Base-by-base conservation (phyloP, 2,113 vertebrate species). In the Mastomys coucha region DNA sequence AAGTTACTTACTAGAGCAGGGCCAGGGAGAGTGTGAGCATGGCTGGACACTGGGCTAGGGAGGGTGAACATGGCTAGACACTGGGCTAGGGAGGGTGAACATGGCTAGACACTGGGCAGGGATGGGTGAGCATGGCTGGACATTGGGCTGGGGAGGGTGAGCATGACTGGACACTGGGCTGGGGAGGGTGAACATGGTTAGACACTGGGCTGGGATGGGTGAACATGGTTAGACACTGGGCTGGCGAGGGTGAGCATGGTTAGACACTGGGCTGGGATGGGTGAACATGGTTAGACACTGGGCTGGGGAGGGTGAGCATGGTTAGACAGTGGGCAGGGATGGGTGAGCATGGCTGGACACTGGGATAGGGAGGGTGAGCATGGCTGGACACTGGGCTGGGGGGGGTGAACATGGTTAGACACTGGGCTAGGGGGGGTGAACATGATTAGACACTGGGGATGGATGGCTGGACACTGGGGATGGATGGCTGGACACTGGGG, bases 321-420 rank as follows among this genome's bases (percentile, higher is more conserved):
- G 13, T 13, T 49, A 12, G 5, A 16, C 42, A 31, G 1, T 0
- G 16, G 2, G 14, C 22, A 10, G 28, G 26, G 3, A 17, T 56
- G 42, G 12, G 45, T 77, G 42, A 77, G 26, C 26, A 31, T 77
- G 45, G 13, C 26, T 49, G 26, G 5, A 16, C 42, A 31, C 5
- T 0, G 16, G 60, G 2, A 16, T 76, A 26, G 26, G 26, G 0
- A 7, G 42, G 12, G 42, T 77, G 42, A 77, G 12, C 42, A 31
- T 77, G 42, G 13, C 24, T 49, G 24, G 5, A 16, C 26, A 31
- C 5, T 0, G 16, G 63, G 2, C 31, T 76, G 75, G 13, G 26
- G 1, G 3, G 42, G 12, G 42, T 77, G 42, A 77, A 13, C 42
- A 49, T 77, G 42, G 13, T 12, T 49, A 12, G 2, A 16, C 42